Evolutionary conservation across 2,797 vertebrate species (phyloP).

Genomic region (Poecilia wingei): DNA sequence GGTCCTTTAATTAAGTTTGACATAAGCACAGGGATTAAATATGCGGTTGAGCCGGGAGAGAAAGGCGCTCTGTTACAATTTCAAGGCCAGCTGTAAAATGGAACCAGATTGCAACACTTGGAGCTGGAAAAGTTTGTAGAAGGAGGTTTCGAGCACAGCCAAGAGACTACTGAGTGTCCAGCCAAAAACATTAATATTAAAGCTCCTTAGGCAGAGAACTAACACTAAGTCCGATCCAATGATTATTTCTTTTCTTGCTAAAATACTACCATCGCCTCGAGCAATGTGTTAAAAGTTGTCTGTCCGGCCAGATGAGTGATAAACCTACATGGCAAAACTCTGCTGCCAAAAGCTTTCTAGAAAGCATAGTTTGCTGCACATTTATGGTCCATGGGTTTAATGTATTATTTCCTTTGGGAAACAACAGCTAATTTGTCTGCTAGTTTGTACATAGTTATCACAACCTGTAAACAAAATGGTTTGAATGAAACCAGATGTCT

Average conservation of each 20-base stretch:
- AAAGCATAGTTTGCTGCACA: slow-evolving; percentile 48
- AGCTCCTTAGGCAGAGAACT: slow-evolving; percentile 74
- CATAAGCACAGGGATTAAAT: slow-evolving; percentile 99
- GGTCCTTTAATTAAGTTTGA: slow-evolving; percentile 99
- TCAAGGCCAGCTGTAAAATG: slow-evolving; percentile 89
- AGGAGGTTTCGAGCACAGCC: slow-evolving; percentile 67
- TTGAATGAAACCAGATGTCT: slow-evolving; percentile 39
- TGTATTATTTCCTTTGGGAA: slow-evolving; percentile 27
- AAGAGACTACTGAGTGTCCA: slow-evolving; percentile 55
- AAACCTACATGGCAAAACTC: slow-evolving; percentile 24
- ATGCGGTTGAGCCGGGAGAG: slow-evolving; percentile 93
- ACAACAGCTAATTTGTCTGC: slow-evolving; percentile 35
- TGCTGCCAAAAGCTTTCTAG: slow-evolving; percentile 47
- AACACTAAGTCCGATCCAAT: slow-evolving; percentile 70
- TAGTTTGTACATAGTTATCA: slow-evolving; percentile 31
- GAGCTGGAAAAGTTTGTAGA: slow-evolving; percentile 85
- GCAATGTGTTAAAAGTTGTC: slow-evolving; percentile 64
- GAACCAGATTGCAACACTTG: slow-evolving; percentile 89
- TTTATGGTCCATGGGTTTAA: slow-evolving; percentile 32
- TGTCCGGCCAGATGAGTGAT: slow-evolving; percentile 53
- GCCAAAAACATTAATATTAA: slow-evolving; percentile 76
- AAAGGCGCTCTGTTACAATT: slow-evolving; percentile 90
- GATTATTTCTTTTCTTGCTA: slow-evolving; percentile 65
- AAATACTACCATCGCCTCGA: slow-evolving; percentile 51
- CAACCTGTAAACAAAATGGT: slow-evolving; percentile 30